These are phyloP conservation scores for Leptopterna dolabrata DNA, from an alignment of 2,888 invertebrate genomes.

Conservation along the genomic window DNA sequence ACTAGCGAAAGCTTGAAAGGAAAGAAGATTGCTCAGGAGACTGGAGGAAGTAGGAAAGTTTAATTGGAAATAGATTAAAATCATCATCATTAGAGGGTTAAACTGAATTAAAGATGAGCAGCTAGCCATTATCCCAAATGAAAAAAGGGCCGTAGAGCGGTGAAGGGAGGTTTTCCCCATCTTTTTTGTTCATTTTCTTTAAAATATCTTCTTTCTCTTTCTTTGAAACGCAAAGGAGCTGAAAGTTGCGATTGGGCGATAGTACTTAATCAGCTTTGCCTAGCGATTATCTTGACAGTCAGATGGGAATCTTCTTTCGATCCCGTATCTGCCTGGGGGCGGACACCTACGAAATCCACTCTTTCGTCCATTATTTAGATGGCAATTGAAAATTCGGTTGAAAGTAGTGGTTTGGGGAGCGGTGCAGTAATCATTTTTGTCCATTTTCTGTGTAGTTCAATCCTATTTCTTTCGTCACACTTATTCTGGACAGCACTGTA, in stretches of 20 bases:
- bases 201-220: neutral
- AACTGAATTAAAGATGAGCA: slow-evolving; percentile 58
- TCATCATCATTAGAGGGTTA: slow-evolving; percentile 59
- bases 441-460: too few species aligned
- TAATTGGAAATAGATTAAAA: slow-evolving; percentile 61
- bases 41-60: slow-evolving; percentile 36
- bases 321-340: neutral
- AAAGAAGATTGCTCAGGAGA: slow-evolving; percentile 30
- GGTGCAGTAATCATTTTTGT: too few species aligned
- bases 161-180: neutral
- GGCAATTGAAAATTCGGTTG: too few species aligned
- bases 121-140: slow-evolving; percentile 16
- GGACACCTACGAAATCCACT: too few species aligned
- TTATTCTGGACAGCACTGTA: too few species aligned
- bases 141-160: neutral
- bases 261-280: neutral
- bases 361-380: too few species aligned
- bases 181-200: neutral
- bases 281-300: neutral
- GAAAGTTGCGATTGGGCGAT: neutral
- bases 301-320: neutral
- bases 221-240: neutral
- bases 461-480: too few species aligned
- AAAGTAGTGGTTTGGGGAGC: too few species aligned
- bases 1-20: slow-evolving; percentile 27